These are phyloP conservation scores for Herminia tarsipennalis DNA, from an alignment of 2,888 invertebrate species.

Conservation along the genomic window DNA sequence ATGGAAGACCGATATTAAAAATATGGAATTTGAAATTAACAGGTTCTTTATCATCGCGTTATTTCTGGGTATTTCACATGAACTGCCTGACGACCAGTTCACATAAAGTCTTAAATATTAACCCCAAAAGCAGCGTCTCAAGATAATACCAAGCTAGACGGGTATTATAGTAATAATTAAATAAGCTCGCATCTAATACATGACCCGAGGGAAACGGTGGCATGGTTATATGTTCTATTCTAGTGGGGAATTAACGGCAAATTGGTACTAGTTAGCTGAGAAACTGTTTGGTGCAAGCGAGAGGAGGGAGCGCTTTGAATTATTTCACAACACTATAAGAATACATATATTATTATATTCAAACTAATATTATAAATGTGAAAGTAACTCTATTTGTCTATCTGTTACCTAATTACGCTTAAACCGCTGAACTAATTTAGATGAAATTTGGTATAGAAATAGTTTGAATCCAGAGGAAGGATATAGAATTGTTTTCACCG, in stretches of 20 bases:
- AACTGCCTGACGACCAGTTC: background rate
- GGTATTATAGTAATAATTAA: slow-evolving; percentile 33
- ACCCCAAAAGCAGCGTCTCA: slow-evolving; percentile 1
- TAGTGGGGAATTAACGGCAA: slow-evolving; percentile 55
- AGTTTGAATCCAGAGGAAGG: too few relatives aligned
- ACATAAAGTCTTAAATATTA: background rate
- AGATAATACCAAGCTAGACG: background rate
- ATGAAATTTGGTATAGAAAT: too few relatives aligned
- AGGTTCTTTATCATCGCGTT: too few relatives aligned
- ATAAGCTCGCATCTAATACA: slow-evolving; percentile 24
- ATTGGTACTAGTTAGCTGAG: slow-evolving; percentile 49
- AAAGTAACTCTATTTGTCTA: too few relatives aligned
- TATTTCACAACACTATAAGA: background rate
- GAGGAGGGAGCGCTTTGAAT: background rate
- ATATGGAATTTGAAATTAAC: too few relatives aligned
- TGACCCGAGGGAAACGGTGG: slow-evolving; percentile 35
- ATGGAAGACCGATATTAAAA: too few relatives aligned
- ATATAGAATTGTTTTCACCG: too few relatives aligned
- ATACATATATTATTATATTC: too few relatives aligned
- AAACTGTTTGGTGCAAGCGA: slow-evolving; percentile 15
- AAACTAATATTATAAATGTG: too few relatives aligned
- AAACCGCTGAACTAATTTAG: too few relatives aligned
- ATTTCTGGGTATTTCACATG: too few relatives aligned
- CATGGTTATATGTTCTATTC: slow-evolving; percentile 39
- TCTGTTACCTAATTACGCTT: too few relatives aligned